Evolutionary conservation across 2,888 invertebrate species (phyloP), one percentile per base, ranked within the genome.

Genomic region (Drosophila trichaetosa): DNA sequence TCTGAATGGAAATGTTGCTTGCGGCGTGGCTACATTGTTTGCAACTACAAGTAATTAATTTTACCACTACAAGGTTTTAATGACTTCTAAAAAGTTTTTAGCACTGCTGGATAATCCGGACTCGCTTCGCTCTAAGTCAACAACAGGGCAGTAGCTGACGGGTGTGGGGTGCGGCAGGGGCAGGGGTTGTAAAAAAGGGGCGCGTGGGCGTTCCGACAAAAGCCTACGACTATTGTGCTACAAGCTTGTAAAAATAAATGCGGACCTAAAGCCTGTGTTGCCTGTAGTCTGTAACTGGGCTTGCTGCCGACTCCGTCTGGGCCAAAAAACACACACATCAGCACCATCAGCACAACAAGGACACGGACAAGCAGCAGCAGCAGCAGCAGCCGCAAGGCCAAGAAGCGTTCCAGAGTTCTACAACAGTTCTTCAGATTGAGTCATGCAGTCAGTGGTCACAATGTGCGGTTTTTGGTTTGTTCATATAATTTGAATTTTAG

Each of bases 1-100:
- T 27, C 73, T 62, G 70, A 79, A 80, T 87, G 87, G 73, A 84
- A 85, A 88, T 79, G 88, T 87, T 88, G 90, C 90, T 86, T 87
- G 89, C 87, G 91, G 91, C 91, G 85, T 82, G 89, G 91, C 90
- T 89, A 91, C 91, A 91, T 91, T 91, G 92, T 91, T 91, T 90
- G 90, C 91, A 92, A 92, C 92, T 92, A 93, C 92, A 93, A 92
- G 92, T 92, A 93, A 93, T 92, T 93, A 93, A 92, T 93, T 92
- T 92, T 91, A 92, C 93, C 92, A 92, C 92, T 92, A 93, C 92
- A 93, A 92, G 92, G 90, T 89, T 92, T 93, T 93, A 93, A 93
- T 93, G 92, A 91, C 92, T 92, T 90, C 90, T 90, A 92, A 91
- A 91, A 91, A 90, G 82, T 91, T 92, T 91, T 91, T 83, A 90